Evolutionary conservation across 92 coral and sea anemone genomes (phyloP).

Genomic region (Zoanthus sansibaricus): DNA sequence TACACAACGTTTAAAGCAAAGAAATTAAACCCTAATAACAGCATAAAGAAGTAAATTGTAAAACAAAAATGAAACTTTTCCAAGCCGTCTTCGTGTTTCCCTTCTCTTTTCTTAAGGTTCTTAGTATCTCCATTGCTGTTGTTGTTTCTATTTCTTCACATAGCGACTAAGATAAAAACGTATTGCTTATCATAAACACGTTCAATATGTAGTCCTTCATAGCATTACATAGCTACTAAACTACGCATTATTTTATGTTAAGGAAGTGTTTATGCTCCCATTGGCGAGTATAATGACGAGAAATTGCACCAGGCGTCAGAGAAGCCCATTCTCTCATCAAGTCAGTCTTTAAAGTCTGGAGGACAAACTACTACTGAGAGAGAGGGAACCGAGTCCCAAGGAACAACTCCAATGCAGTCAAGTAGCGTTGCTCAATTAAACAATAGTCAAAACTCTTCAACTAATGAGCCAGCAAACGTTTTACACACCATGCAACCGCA

Average conservation of each 20-base stretch:
- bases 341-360: slow-evolving; percentile 1
- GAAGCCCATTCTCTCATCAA: background rate
- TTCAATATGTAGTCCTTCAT: no score
- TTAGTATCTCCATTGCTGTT: no score
- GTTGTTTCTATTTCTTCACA: background rate
- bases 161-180: no score
- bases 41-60: no score
- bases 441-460: background rate
- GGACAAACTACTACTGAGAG: slow-evolving; percentile 41
- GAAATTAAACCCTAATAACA: no score
- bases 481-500: slow-evolving; percentile 33
- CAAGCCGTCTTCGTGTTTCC: no score
- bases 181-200: no score
- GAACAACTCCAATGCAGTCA: background rate
- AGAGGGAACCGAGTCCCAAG: slow-evolving; percentile 32
- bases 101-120: no score
- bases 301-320: slow-evolving; percentile 16
- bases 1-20: no score
- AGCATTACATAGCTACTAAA: no score
- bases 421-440: slow-evolving; percentile 18
- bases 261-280: slow-evolving; percentile 35
- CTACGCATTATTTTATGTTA: background rate
- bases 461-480: slow-evolving; percentile 25
- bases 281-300: slow-evolving; percentile 13
- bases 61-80: no score